Base-by-base conservation (phyloP, 2,888 invertebrate genomes). In the Cyrtodaria siliqua region DNA sequence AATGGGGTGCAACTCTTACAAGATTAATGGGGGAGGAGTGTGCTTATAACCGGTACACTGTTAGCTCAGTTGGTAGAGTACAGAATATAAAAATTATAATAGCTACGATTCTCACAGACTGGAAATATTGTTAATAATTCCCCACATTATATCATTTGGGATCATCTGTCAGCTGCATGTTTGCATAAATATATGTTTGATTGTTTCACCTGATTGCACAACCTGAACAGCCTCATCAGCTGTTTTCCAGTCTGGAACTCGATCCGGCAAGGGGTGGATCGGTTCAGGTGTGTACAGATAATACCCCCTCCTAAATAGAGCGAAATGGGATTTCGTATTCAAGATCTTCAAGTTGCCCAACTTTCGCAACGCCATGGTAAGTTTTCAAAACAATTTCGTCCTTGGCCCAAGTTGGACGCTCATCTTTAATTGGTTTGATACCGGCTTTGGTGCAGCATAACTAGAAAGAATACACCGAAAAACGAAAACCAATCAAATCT, bases 271-370 rank as follows among this genome's bases (percentile, higher is more conserved):
- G n/a, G 97, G 97, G 93, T 97, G 97, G 52, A 97, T 95, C 49
- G 97, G 95, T 92, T 97, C 97, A 78, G 95, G 95, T 20, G 95
- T 95, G 90, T 97, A 97, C 0, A 97, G 96, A 91, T 95, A 96
- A 62, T 73, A 80, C n/a, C 73, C 64, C 12, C 80, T 33, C 2
- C 49, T 50, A 3, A 67, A 29, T 47, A 29, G 24, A 18, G 18
- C 57, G 24, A 60, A n/a, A 20, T 42, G 52, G 1, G 59, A 49
- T 18, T 56, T 52, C 14, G 42, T 33, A 3, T 59, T 42, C 12
- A 57, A 26, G 6, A 57, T 18, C 53, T 70, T 60, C 50, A 64
- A 53, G 2, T 27, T 49, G 4, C 50, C 18, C 24, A 66, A 18
- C 24, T 55, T 61, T 20, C 62, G 67, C 24, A 62, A 49, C 57